Conservation (phyloP, 2,888 invertebrate genomes). For the Latrodectus elegans region DNA sequence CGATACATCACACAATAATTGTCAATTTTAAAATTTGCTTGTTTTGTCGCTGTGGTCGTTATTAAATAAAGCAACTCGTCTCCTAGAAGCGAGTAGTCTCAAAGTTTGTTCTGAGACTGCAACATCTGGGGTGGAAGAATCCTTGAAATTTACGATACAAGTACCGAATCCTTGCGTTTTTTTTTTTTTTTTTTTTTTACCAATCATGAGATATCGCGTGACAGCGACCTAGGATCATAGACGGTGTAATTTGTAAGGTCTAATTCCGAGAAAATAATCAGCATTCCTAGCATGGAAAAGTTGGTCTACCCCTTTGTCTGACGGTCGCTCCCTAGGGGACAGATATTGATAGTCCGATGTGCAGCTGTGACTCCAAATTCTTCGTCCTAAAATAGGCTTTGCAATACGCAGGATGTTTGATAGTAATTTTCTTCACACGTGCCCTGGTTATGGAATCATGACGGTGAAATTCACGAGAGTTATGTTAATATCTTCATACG, state of each 20-base stretch:
- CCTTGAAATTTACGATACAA: background rate
- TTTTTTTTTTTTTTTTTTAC: background rate
- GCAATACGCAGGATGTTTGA: background rate
- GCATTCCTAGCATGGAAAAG: background rate
- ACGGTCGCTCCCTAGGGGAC: background rate
- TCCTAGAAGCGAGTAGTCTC: too few species aligned
- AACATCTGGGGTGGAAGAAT: background rate
- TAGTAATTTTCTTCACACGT: background rate
- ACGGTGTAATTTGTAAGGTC: background rate
- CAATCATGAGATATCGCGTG: background rate
- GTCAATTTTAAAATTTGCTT: too few species aligned
- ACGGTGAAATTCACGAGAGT: background rate
- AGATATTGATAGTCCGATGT: background rate
- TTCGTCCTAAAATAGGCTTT: background rate
- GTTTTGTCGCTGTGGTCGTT: too few species aligned
- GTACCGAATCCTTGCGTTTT: background rate
- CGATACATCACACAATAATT: too few species aligned
- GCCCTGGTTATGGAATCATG: background rate
- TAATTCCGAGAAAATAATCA: background rate
- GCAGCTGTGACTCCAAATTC: background rate
- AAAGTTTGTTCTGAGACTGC: too few species aligned
- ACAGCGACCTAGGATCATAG: background rate
- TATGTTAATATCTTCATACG: too few species aligned
- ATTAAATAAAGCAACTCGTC: too few species aligned
- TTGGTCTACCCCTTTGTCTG: slow-evolving; percentile 3